These are phyloP conservation scores for Platorchestia sp. DNA, from an alignment of 1,140 invertebrate species.

Conservation along the genomic window DNA sequence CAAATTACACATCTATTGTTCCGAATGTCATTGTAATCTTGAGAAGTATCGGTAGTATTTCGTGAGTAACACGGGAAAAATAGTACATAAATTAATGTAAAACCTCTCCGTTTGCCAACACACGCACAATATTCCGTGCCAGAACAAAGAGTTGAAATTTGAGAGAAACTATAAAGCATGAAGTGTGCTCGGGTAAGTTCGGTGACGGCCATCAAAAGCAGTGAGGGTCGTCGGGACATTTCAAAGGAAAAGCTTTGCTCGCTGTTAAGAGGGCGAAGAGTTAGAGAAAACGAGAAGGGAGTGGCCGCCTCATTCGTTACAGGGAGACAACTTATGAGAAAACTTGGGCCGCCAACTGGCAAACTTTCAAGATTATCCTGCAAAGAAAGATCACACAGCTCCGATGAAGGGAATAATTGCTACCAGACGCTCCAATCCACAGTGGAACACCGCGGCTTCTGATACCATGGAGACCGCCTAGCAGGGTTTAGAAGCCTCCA, in stretches of 20 bases:
- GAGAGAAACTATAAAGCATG: background rate
- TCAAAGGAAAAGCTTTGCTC: background rate
- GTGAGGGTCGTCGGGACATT: background rate
- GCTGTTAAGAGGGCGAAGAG: conserved; percentile 1
- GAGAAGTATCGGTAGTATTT: background rate
- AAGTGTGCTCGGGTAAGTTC: background rate
- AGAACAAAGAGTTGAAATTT: background rate
- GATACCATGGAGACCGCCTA: background rate
- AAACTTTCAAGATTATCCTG: conserved; percentile 51
- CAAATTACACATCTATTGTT: background rate
- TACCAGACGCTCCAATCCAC: conserved; percentile 38
- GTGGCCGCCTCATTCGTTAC: conserved; percentile 51
- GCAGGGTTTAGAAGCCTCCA: background rate
- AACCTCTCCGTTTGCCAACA: background rate
- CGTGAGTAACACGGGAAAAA: background rate
- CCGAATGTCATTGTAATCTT: background rate
- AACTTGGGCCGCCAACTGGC: conserved; percentile 41
- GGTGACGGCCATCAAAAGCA: background rate
- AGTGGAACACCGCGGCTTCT: background rate
- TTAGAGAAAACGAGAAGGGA: conserved; percentile 44
- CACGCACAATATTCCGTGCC: background rate
- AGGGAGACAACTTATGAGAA: conserved; percentile 53
- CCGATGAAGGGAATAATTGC: conserved; percentile 55
- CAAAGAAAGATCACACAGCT: conserved; percentile 51
- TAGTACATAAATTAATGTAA: background rate